Evolutionary conservation across 2,113 vertebrate genomes (phyloP).

Genomic region (Polypterus senegalus): DNA sequence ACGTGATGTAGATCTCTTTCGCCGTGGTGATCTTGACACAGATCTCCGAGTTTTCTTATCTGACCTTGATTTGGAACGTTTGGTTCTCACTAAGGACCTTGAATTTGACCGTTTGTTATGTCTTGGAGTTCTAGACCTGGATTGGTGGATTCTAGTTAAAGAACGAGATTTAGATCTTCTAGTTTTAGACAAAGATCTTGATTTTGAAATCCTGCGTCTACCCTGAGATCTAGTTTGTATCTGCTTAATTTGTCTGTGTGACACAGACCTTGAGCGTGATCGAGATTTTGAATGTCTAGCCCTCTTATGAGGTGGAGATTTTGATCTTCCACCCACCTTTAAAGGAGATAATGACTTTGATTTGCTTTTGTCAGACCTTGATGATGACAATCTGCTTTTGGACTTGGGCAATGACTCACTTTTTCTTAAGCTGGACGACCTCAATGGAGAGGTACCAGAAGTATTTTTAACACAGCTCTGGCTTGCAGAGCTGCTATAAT

Average conservation of each 20-base stretch:
- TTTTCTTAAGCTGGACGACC: slow-evolving; percentile 23
- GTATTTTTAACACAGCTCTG: too few species aligned
- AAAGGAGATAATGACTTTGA: slow-evolving; percentile 45
- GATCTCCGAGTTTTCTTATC: slow-evolving; percentile 35
- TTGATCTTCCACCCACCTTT: slow-evolving; percentile 31
- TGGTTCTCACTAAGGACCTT: slow-evolving; percentile 28
- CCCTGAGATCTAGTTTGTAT: slow-evolving; percentile 39
- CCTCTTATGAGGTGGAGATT: slow-evolving; percentile 35
- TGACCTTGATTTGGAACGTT: slow-evolving; percentile 41
- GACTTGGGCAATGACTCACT: not conserved
- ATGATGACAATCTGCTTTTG: slow-evolving; percentile 6
- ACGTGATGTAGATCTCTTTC: not conserved
- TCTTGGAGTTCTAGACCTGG: slow-evolving; percentile 9
- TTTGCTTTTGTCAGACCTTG: slow-evolving; percentile 35
- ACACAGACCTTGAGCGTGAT: slow-evolving; percentile 23
- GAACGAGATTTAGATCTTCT: slow-evolving; percentile 1
- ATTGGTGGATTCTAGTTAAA: not conserved
- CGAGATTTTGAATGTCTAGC: slow-evolving; percentile 34
- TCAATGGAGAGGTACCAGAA: not conserved
- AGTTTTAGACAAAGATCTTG: slow-evolving; percentile 8
- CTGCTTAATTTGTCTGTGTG: slow-evolving; percentile 23
- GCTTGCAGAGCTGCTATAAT: too few species aligned
- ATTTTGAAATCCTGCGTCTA: slow-evolving; percentile 7
- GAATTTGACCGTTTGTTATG: slow-evolving; percentile 5
- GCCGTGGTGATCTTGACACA: slow-evolving; percentile 16